Evolutionary conservation across 2,797 vertebrate genomes (phyloP), one percentile per base, ranked within the genome.

Genomic region (Argya squamiceps): DNA sequence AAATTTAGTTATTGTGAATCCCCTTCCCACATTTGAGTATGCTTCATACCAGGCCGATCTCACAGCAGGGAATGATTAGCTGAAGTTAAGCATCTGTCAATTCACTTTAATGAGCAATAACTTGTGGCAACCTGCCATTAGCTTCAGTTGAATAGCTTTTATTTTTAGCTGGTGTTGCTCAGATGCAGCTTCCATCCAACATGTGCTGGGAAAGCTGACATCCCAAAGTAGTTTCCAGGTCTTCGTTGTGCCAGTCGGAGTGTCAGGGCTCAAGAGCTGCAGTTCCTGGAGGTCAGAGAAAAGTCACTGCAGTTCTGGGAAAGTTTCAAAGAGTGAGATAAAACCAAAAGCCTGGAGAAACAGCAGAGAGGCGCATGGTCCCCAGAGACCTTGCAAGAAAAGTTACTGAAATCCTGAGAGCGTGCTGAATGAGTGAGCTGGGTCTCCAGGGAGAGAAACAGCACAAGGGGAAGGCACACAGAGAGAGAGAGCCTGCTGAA

Each of bases 61-160:
- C 88, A 0, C 96, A 93, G 95, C 95, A 95, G 94, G 95, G 94
- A 96, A 96, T 96, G 93, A 96, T 96, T 96, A 95, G 96, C 81
- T 85, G 71, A 95, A 96, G 93, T 89, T 87, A 89, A 96, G 96
- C 94, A 96, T 95, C 94, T 96, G 95, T 95, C 94, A 96, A 92
- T 96, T 95, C 92, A 74, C 90, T 96, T 95, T 95, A 96, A 97
- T 93, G 88, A 97, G 95, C 88, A 96, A 94, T 95, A 96, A 96
- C 80, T 94, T 29, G 75, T 95, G 96, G 96, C 96, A 96, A 92
- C 77, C 70, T 9, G 95, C 95, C 93, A 96, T 87, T 84, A 91
- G 90, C 47, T 95, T 76, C 93, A 83, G 71, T 67, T 92, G 93
- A 93, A 91, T 77, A 94, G 92, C 60, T 95, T 96, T 96, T 97